Evolutionary conservation across 2,797 vertebrate genomes (phyloP).

Genomic region (Poeciliopsis gracilis): DNA sequence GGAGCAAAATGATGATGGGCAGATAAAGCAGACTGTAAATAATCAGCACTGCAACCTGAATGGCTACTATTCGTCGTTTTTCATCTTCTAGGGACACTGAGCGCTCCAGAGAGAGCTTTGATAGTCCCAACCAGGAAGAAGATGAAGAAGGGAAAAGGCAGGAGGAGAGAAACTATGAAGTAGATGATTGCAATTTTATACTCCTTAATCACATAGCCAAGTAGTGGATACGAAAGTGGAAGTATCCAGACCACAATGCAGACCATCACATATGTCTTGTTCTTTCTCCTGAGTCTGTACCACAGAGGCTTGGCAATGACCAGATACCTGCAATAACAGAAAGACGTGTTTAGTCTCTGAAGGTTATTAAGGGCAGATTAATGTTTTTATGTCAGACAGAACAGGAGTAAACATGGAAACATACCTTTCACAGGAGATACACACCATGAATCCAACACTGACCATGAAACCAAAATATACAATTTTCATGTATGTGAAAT

Average conservation of each 20-base stretch:
- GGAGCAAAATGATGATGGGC: not conserved
- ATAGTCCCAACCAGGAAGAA: conserved; percentile 2
- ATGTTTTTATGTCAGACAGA: no score
- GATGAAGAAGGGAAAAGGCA: rapidly evolving
- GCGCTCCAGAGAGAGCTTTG: not conserved
- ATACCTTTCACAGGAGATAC: no score
- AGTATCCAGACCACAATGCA: conserved; percentile 10
- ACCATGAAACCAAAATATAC: no score
- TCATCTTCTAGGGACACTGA: not conserved
- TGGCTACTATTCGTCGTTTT: not conserved
- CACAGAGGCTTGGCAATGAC: conserved; percentile 15
- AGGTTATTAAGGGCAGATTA: no score
- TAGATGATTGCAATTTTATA: rapidly evolving
- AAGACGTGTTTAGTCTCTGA: no score
- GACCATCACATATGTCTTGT: not conserved
- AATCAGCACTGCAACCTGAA: not conserved
- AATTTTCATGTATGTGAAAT: no score
- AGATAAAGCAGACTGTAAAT: conserved; percentile 4
- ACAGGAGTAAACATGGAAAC: no score
- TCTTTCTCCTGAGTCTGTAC: not conserved
- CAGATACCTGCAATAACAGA: conserved; percentile 29
- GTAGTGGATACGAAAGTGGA: rapidly evolving
- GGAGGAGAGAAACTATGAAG: rapidly evolving
- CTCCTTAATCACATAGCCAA: not conserved
- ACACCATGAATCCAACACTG: no score